These are phyloP conservation scores for Sciurus carolinensis DNA, from an alignment of 2,797 vertebrate species.

Conservation along the genomic window DNA sequence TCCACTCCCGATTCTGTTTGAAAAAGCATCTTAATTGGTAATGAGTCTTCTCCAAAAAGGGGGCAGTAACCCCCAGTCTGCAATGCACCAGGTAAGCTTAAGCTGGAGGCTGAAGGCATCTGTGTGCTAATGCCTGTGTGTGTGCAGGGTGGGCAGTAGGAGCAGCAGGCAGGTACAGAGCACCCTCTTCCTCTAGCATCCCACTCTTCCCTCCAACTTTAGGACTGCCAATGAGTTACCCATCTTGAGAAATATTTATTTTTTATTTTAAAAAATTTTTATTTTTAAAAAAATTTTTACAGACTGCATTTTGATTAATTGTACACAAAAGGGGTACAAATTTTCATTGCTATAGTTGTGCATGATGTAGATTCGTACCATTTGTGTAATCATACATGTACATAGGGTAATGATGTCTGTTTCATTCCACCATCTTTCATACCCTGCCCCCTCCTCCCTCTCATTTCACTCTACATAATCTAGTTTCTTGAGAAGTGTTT, in stretches of 20 bases:
- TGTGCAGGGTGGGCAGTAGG: not conserved
- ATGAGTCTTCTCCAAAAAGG: not conserved
- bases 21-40: not conserved
- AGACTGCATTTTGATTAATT: too few relatives aligned
- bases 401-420: too few relatives aligned
- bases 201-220: not conserved
- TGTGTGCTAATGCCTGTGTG: not conserved
- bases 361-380: too few relatives aligned
- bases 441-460: too few relatives aligned
- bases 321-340: too few relatives aligned
- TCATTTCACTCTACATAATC: too few relatives aligned
- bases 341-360: too few relatives aligned
- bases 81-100: not conserved
- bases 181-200: not conserved
- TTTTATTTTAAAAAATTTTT: too few relatives aligned
- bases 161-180: not conserved
- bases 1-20: not conserved
- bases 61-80: fast-evolving
- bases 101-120: not conserved
- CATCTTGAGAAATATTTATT: not conserved
- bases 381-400: too few relatives aligned
- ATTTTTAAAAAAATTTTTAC: too few relatives aligned
- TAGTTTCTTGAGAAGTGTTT: not conserved
- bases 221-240: not conserved
- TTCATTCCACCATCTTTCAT: too few relatives aligned